Conservation (phyloP, 2,888 invertebrate genomes). For the Schizotus pectinicornis region DNA sequence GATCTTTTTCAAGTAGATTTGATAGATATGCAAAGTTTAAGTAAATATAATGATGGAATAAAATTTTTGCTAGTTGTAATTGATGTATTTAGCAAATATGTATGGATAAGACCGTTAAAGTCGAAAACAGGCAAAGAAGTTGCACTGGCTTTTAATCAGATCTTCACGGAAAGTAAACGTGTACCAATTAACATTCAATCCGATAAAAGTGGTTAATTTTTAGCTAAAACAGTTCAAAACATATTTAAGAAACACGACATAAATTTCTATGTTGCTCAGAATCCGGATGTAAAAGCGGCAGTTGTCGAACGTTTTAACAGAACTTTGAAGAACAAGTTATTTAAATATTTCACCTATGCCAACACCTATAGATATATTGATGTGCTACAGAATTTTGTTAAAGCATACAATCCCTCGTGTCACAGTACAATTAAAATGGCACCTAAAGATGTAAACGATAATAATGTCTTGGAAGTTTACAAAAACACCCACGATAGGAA, state of each 20-base stretch:
- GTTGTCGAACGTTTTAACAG: constrained; percentile 44
- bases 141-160: constrained; percentile 27
- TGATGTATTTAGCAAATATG: no score
- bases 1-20: no score
- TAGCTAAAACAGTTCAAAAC: constrained; percentile 12
- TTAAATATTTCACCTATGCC: constrained; percentile 36
- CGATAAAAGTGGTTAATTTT: constrained; percentile 20
- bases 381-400: constrained; percentile 36
- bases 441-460: constrained; percentile 22
- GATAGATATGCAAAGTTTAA: no score
- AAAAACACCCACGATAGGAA: constrained; percentile 9
- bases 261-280: constrained; percentile 9
- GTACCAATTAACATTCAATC: constrained; percentile 15
- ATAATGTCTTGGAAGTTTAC: constrained; percentile 24
- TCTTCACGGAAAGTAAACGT: constrained; percentile 10
- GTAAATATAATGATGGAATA: no score
- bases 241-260: constrained; percentile 19
- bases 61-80: no score
- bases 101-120: no score
- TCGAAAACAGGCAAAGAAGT: constrained; percentile 40
- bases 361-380: constrained; percentile 39
- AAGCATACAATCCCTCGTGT: constrained; percentile 37
- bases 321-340: constrained; percentile 45
- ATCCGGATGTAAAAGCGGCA: constrained; percentile 42
- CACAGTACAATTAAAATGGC: constrained; percentile 35